Percentiles rank a stretch among this genome's conserved stretches.
These are phyloP conservation scores for Apostichopus californicus DNA, from an alignment of 35 echinoderm and acorn worm species.

Conservation along the genomic window DNA sequence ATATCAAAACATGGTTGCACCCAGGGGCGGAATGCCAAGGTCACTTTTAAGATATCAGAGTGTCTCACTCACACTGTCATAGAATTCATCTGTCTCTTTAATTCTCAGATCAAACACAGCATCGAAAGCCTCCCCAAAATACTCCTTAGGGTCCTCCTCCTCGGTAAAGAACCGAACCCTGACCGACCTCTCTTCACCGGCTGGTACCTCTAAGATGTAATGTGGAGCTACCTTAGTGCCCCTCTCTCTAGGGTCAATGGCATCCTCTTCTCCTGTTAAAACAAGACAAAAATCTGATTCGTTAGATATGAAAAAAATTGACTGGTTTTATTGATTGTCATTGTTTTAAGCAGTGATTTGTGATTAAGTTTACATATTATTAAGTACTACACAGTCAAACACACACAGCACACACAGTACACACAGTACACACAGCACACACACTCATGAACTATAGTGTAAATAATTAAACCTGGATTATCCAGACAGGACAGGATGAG, in stretches of 20 bases:
- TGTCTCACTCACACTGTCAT: conserved; percentile 66
- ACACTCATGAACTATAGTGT: too few species aligned
- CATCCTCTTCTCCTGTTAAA: conserved; percentile 77
- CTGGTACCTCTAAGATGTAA: conserved; percentile 86
- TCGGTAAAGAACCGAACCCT: conserved; percentile 69
- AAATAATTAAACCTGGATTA: too few species aligned
- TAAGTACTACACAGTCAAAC: too few species aligned
- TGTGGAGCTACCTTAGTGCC: conserved; percentile 93
- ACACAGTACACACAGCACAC: too few species aligned
- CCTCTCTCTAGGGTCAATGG: conserved; percentile 70
- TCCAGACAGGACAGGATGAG: too few species aligned
- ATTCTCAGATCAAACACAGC: conserved; percentile 73
- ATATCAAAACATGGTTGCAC: neutral
- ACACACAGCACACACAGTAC: too few species aligned
- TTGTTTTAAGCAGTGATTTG: too few species aligned
- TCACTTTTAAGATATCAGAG: neutral
- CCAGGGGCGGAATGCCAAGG: neutral
- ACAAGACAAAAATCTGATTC: neutral
- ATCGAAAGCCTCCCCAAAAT: conserved; percentile 95
- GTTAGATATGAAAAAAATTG: too few species aligned
- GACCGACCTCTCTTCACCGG: conserved; percentile 68
- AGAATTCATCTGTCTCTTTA: conserved; percentile 89
- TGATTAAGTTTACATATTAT: too few species aligned
- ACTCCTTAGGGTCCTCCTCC: conserved; percentile 71
- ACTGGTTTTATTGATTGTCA: too few species aligned